Conservation (phyloP, 2,888 invertebrate genomes). For the Cantharis rufa region DNA sequence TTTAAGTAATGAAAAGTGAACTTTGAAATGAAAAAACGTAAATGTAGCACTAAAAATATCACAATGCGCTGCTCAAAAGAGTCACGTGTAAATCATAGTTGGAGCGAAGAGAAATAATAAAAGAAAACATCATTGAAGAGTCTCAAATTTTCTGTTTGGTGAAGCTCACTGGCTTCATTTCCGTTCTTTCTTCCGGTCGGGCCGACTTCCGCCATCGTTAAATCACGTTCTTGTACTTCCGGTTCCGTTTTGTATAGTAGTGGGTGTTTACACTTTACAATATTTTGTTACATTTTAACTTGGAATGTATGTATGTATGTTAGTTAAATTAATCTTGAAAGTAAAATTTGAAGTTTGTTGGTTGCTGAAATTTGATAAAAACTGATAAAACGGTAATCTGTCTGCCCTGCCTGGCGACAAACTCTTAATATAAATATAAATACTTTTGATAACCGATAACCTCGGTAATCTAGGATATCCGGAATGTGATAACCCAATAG, state of each 20-base stretch:
- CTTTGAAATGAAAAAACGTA: neutral
- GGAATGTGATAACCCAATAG: slow-evolving; percentile 34
- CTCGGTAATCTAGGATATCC: slow-evolving; percentile 35
- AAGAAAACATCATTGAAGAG: slow-evolving; percentile 8
- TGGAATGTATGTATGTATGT: neutral
- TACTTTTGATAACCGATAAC: slow-evolving; percentile 22
- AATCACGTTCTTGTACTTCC: slow-evolving; percentile 33
- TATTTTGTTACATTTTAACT: slow-evolving; percentile 9
- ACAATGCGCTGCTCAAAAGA: neutral
- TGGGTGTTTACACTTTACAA: slow-evolving; percentile 14
- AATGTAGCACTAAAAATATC: neutral
- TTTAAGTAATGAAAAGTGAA: neutral
- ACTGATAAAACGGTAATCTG: neutral
- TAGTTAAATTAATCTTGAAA: neutral
- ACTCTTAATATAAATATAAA: slow-evolving; percentile 8
- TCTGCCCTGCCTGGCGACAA: slow-evolving; percentile 15
- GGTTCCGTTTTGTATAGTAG: slow-evolving; percentile 26
- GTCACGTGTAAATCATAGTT: neutral
- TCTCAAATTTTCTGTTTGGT: slow-evolving; percentile 28
- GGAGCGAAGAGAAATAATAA: neutral
- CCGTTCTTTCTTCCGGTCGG: slow-evolving; percentile 31
- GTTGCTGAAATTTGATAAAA: neutral
- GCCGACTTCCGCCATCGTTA: slow-evolving; percentile 32
- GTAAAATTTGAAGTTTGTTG: neutral
- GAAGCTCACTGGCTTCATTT: slow-evolving; percentile 29